Conservation (phyloP, 2,888 invertebrate genomes). For the Trachelus stipa region DNA sequence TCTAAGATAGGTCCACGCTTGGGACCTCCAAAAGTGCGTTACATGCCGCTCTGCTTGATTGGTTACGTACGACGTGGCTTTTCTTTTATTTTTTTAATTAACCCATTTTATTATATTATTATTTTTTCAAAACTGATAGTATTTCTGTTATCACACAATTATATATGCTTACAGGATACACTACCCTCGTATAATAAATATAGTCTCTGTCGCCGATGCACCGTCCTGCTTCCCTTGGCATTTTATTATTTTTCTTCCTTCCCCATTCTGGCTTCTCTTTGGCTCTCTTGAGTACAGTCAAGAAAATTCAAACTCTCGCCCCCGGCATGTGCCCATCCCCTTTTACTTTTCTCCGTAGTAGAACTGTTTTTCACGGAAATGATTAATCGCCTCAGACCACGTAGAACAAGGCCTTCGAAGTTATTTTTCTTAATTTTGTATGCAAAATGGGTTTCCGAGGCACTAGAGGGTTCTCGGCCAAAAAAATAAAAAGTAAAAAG, state of each 20-base stretch:
- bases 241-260: not conserved
- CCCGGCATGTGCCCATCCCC: not conserved
- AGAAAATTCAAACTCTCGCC: conserved; percentile 1
- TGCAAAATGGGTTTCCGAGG: conserved; percentile 15
- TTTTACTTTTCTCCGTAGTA: not conserved
- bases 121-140: too few relatives aligned
- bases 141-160: too few relatives aligned
- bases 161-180: too few relatives aligned
- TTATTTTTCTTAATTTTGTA: conserved; percentile 28
- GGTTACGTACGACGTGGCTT: too few relatives aligned
- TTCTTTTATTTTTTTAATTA: too few relatives aligned
- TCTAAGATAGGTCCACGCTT: too few relatives aligned
- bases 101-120: too few relatives aligned
- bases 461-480: not conserved
- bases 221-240: not conserved
- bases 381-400: conserved; percentile 23
- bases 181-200: too few relatives aligned
- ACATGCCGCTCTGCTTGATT: too few relatives aligned
- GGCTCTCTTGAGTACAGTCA: not conserved
- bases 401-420: conserved; percentile 13
- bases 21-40: too few relatives aligned
- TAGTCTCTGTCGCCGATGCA: not conserved
- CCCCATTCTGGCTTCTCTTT: not conserved
- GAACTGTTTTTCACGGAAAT: conserved; percentile 12
- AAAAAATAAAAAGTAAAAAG: not conserved